Percentiles rank a stretch among this genome's conserved stretches.
Evolutionary conservation across 2,797 vertebrate species (phyloP).

Genomic region (Eulemur coronatus): DNA sequence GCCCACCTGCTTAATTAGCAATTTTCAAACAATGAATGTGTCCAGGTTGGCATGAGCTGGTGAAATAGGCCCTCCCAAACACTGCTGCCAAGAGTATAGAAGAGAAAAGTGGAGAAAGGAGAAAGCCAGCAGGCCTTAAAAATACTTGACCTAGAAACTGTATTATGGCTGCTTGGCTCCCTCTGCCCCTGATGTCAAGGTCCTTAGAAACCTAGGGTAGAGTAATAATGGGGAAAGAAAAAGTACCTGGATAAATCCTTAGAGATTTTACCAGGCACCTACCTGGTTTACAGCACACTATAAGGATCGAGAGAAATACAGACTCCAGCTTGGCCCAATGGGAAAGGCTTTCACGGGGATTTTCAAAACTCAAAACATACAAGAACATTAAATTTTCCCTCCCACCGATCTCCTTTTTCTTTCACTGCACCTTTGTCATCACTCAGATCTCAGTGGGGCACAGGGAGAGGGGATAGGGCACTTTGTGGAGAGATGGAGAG

Average conservation of each 20-base stretch:
- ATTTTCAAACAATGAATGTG: background rate
- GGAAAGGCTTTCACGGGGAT: background rate
- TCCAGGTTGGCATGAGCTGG: background rate
- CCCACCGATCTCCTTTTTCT: background rate
- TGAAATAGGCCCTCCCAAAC: background rate
- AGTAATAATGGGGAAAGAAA: background rate
- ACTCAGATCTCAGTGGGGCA: background rate
- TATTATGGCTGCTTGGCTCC: background rate
- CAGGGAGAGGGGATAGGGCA: background rate
- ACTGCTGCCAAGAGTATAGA: background rate
- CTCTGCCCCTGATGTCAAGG: background rate
- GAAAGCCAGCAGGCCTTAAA: background rate
- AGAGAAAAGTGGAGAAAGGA: background rate
- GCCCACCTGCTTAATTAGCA: background rate
- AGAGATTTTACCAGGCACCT: background rate
- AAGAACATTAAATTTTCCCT: background rate
- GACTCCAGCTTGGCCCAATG: background rate
- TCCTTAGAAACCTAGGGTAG: background rate
- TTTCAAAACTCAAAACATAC: background rate
- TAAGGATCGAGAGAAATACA: background rate
- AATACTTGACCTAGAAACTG: constrained; percentile 38
- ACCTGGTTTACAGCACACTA: background rate
- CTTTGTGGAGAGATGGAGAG: background rate
- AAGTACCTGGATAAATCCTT: background rate
- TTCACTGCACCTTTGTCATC: background rate